Conservation (phyloP, 37 sponge, comb jelly and placozoan species). For the Crambe crambe region DNA sequence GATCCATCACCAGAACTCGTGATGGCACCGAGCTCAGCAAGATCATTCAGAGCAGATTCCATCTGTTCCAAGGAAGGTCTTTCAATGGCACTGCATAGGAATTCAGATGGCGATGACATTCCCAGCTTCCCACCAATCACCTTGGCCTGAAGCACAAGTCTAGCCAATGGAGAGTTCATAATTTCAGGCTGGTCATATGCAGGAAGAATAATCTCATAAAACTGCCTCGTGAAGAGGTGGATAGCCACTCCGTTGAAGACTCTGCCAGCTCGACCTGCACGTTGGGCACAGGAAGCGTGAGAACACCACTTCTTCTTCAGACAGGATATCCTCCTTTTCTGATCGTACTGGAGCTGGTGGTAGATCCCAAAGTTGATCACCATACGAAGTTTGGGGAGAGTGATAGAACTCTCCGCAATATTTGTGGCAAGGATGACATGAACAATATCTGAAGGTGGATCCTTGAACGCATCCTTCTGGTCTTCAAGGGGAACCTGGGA, state of each 20-base stretch:
- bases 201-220: conserved; percentile 38
- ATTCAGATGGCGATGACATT: conserved; percentile 25
- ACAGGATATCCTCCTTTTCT: conserved; percentile 29
- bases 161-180: conserved; percentile 44
- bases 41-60: conserved; percentile 47
- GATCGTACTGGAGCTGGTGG: conserved; percentile 36
- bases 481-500: conserved; percentile 77
- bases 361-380: conserved; percentile 82
- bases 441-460: conserved; percentile 33
- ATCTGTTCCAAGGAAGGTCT: conserved; percentile 63
- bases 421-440: conserved; percentile 75
- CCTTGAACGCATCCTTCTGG: conserved; percentile 49
- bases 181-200: conserved; percentile 65
- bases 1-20: background rate
- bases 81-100: conserved; percentile 47
- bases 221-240: conserved; percentile 54
- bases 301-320: conserved; percentile 72
- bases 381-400: conserved; percentile 62
- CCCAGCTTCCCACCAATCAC: conserved; percentile 34
- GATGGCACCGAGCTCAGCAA: conserved; percentile 62
- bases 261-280: conserved; percentile 73
- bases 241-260: conserved; percentile 61
- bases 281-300: conserved; percentile 65
- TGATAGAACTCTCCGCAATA: conserved; percentile 82
- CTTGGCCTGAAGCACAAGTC: conserved; percentile 64